Percentiles rank a stretch among this genome's conserved stretches.
These are phyloP conservation scores for Nemoura dubitans DNA, from an alignment of 2,888 invertebrate species.

Conservation along the genomic window DNA sequence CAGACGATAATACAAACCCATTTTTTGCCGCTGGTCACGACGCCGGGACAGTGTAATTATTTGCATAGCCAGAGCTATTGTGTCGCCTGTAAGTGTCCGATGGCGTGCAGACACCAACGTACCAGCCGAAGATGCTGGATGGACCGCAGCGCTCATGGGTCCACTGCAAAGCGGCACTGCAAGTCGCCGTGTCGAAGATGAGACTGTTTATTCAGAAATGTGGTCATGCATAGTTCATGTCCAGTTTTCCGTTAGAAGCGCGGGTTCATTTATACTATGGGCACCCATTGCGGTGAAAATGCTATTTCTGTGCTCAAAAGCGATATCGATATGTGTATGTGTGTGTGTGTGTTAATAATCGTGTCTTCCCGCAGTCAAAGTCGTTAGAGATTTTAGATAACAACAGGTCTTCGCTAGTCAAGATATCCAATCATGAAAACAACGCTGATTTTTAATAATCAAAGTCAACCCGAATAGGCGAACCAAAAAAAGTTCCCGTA, in stretches of 20 bases:
- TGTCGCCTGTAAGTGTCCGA: neutral
- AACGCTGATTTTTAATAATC: neutral
- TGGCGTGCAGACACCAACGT: neutral
- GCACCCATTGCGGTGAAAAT: neutral
- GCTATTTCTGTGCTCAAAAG: neutral
- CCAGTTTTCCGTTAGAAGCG: neutral
- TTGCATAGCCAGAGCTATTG: neutral
- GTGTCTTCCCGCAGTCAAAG: neutral
- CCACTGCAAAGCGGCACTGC: neutral
- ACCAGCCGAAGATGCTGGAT: neutral
- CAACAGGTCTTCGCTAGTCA: neutral
- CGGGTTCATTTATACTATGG: neutral
- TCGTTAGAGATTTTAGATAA: neutral
- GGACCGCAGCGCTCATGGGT: neutral
- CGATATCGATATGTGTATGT: neutral
- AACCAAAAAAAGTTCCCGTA: neutral
- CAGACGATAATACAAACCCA: neutral
- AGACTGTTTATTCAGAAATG: slow-evolving; percentile 27
- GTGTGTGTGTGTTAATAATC: no score
- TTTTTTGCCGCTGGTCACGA: neutral
- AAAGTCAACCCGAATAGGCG: neutral
- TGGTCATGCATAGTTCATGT: neutral
- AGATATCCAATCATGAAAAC: neutral
- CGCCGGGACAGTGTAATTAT: neutral
- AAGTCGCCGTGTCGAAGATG: slow-evolving; percentile 2